Conservation (phyloP, 2,888 invertebrate genomes). For the Eurois occulta region DNA sequence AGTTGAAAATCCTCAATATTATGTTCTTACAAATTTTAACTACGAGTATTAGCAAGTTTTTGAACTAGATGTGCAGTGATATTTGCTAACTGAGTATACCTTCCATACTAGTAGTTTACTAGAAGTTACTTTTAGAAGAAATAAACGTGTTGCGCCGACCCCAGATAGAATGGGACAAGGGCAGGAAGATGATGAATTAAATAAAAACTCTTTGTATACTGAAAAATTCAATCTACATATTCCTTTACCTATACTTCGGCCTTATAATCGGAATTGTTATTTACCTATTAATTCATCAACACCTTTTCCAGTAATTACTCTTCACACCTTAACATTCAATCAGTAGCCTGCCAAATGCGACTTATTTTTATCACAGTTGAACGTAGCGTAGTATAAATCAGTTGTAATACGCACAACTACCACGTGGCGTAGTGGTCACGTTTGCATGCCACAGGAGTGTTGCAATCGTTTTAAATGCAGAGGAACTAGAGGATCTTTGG, state of each 20-base stretch:
- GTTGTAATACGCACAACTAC: constrained; percentile 1
- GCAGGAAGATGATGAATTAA: too few relatives aligned
- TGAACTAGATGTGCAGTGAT: too few relatives aligned
- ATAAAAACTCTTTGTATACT: too few relatives aligned
- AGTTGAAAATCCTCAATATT: too few relatives aligned
- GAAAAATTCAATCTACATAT: not conserved
- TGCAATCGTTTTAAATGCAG: constrained; percentile 33
- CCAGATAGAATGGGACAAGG: too few relatives aligned
- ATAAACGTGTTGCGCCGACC: too few relatives aligned
- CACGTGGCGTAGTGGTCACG: constrained; percentile 49
- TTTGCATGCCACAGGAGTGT: not conserved
- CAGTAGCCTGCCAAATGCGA: constrained; percentile 37
- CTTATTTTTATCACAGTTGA: constrained; percentile 39
- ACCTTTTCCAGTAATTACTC: constrained; percentile 8
- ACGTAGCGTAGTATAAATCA: constrained; percentile 5
- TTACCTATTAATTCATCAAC: constrained; percentile 22
- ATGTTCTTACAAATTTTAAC: too few relatives aligned
- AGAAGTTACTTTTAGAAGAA: too few relatives aligned
- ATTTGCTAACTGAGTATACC: too few relatives aligned
- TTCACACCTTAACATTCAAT: constrained; percentile 22
- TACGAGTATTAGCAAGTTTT: too few relatives aligned
- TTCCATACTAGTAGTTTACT: too few relatives aligned
- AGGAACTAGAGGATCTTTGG: not conserved
- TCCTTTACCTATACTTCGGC: too few relatives aligned
- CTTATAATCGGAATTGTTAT: not conserved